Evolutionary conservation across 2,888 invertebrate species (phyloP).

Genomic region (Coenonympha arcania): DNA sequence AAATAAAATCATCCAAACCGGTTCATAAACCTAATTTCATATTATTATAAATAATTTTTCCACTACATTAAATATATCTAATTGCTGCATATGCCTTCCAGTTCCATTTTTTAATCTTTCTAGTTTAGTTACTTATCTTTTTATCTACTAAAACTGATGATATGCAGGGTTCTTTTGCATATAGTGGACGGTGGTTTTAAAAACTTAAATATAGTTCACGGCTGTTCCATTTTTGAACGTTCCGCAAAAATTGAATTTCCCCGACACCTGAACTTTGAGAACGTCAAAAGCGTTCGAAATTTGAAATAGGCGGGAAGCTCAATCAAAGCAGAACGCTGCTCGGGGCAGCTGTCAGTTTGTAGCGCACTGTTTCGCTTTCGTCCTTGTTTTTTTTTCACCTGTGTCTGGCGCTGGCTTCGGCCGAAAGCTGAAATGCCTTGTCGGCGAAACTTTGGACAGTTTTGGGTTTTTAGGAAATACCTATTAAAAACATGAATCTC

Average conservation of each 20-base stretch:
- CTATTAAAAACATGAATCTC: too few species aligned
- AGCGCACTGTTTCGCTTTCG: constrained; percentile 19
- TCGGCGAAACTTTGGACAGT: neutral
- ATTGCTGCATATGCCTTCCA: too few species aligned
- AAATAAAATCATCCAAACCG: neutral
- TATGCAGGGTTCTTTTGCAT: too few species aligned
- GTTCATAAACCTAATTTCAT: constrained; percentile 1
- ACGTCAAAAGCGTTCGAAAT: constrained; percentile 33
- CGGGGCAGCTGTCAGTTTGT: constrained; percentile 35
- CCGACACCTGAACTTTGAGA: constrained; percentile 20
- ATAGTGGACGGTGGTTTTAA: neutral
- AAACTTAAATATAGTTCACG: constrained; percentile 4
- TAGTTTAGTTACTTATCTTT: too few species aligned
- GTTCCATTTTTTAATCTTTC: too few species aligned
- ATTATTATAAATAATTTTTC: neutral
- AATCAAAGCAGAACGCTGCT: constrained; percentile 35
- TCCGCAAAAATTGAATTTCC: constrained; percentile 18
- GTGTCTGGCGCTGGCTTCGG: constrained; percentile 9
- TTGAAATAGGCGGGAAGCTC: constrained; percentile 33
- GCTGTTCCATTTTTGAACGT: constrained; percentile 13
- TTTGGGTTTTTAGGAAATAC: neutral
- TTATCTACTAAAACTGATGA: too few species aligned
- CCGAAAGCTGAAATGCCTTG: neutral
- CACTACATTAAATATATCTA: constrained; percentile 2
- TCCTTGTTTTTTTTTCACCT: constrained; percentile 12